phyloP scores from a whole-genome alignment of 1,140 invertebrate genomes.

The Drosophila repletoides region DNA sequence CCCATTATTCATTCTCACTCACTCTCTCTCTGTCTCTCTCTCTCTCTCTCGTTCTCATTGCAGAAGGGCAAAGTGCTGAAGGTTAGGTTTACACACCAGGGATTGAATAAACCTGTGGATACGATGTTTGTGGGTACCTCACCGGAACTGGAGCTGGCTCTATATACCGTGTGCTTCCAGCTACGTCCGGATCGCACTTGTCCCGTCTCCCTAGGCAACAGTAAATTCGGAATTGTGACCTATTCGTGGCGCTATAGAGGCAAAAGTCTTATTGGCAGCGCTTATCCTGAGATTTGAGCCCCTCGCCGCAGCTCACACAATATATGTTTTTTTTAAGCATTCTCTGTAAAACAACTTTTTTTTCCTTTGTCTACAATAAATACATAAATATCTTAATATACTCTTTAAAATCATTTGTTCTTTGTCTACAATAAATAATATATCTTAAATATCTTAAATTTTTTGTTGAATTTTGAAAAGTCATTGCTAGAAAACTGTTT shows the following conservation, averaged over 20 bases:
- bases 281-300: conserved; percentile 88
- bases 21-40: neutral
- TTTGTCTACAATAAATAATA: too few relatives aligned
- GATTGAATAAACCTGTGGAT: conserved; percentile 89
- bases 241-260: conserved; percentile 89
- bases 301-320: conserved; percentile 42
- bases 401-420: too few relatives aligned
- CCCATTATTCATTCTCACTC: too few relatives aligned
- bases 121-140: conserved; percentile 94
- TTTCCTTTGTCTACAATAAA: conserved; percentile 29
- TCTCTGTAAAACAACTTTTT: conserved; percentile 1
- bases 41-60: conserved; percentile 61
- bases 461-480: too few relatives aligned
- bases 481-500: too few relatives aligned
- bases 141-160: conserved; percentile 95
- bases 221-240: conserved; percentile 88
- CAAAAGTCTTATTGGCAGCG: conserved; percentile 90
- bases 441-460: too few relatives aligned
- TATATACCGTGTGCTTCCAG: conserved; percentile 94
- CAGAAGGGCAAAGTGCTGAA: conserved; percentile 92
- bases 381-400: conserved; percentile 18
- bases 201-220: conserved; percentile 87
- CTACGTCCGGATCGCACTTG: conserved; percentile 88
- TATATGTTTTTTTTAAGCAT: neutral
- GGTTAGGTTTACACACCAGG: conserved; percentile 89